A percentile compares a stretch with the other conserved stretches of the same genome.
Conservation (phyloP, 2,113 vertebrate genomes). For the Dipodomys spectabilis region DNA sequence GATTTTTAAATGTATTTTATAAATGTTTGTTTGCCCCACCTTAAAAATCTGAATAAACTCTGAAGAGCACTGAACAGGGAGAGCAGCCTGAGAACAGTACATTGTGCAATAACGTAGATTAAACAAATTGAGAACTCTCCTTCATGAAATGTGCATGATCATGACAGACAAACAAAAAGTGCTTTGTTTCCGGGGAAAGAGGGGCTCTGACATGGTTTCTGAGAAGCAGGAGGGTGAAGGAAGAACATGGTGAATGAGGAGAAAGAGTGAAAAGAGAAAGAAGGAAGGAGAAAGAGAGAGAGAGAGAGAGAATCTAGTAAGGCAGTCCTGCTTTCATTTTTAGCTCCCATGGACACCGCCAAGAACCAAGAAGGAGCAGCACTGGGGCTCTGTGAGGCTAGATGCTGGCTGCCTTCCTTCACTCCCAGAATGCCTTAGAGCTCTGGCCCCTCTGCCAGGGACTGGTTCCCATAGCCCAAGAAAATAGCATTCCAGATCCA, state of each 20-base stretch:
- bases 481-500: conserved; percentile 28
- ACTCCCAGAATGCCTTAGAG: background rate
- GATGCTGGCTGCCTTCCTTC: background rate
- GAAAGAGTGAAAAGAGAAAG: background rate
- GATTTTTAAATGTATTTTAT: background rate
- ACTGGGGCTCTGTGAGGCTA: background rate
- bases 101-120: background rate
- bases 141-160: background rate
- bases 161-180: background rate
- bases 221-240: background rate
- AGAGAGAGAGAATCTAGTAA: background rate
- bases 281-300: background rate
- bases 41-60: background rate
- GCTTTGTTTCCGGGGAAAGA: background rate
- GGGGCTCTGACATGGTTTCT: background rate
- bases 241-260: background rate
- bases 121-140: background rate
- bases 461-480: background rate
- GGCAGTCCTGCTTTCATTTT: conserved; percentile 33
- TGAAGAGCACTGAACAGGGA: background rate
- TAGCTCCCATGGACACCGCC: conserved; percentile 58
- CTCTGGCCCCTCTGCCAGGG: background rate
- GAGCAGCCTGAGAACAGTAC: background rate
- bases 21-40: no score
- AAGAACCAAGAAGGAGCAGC: background rate